Conservation (phyloP, 1,140 invertebrate genomes). For the Idris sp. region DNA sequence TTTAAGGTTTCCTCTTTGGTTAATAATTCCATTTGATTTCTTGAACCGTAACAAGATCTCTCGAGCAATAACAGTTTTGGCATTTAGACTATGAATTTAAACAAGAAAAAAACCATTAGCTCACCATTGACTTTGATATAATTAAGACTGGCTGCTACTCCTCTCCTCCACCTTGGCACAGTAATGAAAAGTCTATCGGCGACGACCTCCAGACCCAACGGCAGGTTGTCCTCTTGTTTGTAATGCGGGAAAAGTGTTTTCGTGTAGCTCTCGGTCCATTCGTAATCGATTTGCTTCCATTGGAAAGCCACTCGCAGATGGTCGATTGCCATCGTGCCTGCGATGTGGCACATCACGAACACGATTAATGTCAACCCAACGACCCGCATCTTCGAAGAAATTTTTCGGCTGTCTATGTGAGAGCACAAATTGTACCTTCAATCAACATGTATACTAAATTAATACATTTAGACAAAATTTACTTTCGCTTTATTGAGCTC, state of each 20-base stretch:
- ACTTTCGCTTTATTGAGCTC: slow-evolving; percentile 41
- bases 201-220: slow-evolving; percentile 84
- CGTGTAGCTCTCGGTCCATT: slow-evolving; percentile 79
- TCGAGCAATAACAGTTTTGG: no score
- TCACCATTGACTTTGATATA: slow-evolving; percentile 85
- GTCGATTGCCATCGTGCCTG: slow-evolving; percentile 77
- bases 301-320: slow-evolving; percentile 83
- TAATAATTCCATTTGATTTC: no score
- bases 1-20: no score
- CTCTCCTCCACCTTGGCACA: slow-evolving; percentile 85
- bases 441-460: slow-evolving; percentile 18
- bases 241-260: slow-evolving; percentile 67
- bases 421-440: slow-evolving; percentile 15
- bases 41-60: no score
- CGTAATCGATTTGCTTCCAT: slow-evolving; percentile 86
- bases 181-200: slow-evolving; percentile 83
- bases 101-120: no score
- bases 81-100: no score
- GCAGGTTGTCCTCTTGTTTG: slow-evolving; percentile 83
- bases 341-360: slow-evolving; percentile 56
- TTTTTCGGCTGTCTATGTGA: no score
- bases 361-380: slow-evolving; percentile 46
- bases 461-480: slow-evolving; percentile 26
- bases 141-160: slow-evolving; percentile 85
- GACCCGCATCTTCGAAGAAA: slow-evolving; percentile 53